phyloP scores from a whole-genome alignment of 1,140 invertebrate species.

The Ceratoteleas bidentatus region DNA sequence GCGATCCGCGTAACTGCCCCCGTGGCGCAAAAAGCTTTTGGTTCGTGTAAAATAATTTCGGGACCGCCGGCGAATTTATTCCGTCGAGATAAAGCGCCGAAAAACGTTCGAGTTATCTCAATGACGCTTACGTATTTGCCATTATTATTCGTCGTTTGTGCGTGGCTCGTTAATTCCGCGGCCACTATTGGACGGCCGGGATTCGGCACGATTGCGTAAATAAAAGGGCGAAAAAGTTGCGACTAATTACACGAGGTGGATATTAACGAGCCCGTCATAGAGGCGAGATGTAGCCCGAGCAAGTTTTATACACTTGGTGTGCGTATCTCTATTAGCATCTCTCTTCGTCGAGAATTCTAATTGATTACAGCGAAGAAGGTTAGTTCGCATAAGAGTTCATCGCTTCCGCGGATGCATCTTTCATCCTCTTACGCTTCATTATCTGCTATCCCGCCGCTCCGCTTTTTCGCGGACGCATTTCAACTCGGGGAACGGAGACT shows the following conservation, averaged over 20 bases:
- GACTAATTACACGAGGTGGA: conserved; percentile 30
- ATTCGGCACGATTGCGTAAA: conserved; percentile 39
- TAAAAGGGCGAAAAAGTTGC: conserved; percentile 20
- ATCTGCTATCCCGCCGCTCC: conserved; percentile 39
- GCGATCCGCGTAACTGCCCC: neutral
- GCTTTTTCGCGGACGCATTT: conserved; percentile 43
- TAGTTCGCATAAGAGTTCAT: conserved; percentile 70
- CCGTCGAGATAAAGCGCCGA: conserved; percentile 10
- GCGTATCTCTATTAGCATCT: conserved; percentile 74
- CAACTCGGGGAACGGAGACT: conserved; percentile 16
- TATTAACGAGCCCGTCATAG: conserved; percentile 50
- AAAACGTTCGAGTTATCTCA: conserved; percentile 27
- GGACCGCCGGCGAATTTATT: neutral
- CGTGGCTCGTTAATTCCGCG: conserved; percentile 30
- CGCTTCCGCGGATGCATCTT: conserved; percentile 64
- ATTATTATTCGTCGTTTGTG: conserved; percentile 29
- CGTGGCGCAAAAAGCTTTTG: neutral
- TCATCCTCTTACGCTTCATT: conserved; percentile 65
- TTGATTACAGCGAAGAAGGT: conserved; percentile 74
- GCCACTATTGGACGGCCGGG: conserved; percentile 3
- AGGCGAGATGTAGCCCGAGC: conserved; percentile 69
- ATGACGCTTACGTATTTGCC: conserved; percentile 25
- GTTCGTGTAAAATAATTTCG: conserved; percentile 1
- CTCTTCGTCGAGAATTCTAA: conserved; percentile 73
- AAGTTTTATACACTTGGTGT: conserved; percentile 72